Conservation (phyloP, 2,797 vertebrate genomes). For the Sardinella longiceps region DNA sequence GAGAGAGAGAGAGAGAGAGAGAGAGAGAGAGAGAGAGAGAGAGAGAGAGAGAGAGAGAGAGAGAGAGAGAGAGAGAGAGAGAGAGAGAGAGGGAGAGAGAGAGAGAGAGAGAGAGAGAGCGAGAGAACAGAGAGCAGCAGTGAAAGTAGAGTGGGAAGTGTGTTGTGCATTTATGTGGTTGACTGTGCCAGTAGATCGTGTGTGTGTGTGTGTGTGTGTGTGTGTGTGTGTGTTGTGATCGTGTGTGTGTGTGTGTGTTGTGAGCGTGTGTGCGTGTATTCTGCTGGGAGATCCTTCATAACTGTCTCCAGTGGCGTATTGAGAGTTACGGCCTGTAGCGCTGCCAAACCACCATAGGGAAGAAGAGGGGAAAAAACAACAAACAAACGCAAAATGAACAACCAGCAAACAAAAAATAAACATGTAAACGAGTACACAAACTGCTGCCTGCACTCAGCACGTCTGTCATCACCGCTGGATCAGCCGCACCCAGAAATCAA, state of each 20-base stretch:
- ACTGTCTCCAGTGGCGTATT: not conserved
- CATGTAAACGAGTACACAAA: conserved; percentile 4
- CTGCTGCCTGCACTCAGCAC: not conserved
- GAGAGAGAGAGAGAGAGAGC: too few species aligned
- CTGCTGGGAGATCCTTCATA: not conserved
- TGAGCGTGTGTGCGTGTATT: not conserved
- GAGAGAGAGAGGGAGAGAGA: too few species aligned
- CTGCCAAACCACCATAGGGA: conserved; percentile 7
- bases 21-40: too few species aligned
- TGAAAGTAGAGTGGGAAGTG: not conserved
- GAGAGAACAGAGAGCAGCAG: too few species aligned
- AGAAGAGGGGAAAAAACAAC: not conserved
- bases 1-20: too few species aligned
- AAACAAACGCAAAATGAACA: not conserved
- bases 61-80: too few species aligned
- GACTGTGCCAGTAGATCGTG: not conserved
- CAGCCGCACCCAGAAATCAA: not conserved
- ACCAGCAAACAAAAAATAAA: conserved; percentile 20
- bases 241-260: conserved; percentile 3
- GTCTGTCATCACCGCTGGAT: not conserved
- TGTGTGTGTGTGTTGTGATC: not conserved
- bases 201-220: not conserved
- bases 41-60: too few species aligned
- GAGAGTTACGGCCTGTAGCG: not conserved
- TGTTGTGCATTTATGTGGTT: not conserved